Conservation (phyloP, 2,113 vertebrate genomes). For the Mola mola region DNA sequence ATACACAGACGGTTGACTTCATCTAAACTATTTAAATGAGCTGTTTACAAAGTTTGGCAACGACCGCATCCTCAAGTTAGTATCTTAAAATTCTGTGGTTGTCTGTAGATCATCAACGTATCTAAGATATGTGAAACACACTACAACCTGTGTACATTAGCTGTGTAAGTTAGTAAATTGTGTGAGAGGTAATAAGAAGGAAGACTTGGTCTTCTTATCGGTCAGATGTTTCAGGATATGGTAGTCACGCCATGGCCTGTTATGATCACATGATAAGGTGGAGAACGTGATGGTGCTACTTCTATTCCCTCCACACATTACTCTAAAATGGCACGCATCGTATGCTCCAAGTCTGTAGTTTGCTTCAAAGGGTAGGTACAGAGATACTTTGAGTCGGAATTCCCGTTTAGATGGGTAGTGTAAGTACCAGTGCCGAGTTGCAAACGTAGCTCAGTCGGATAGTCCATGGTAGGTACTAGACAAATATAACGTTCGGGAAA, state of each 20-base stretch:
- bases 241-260: constrained; percentile 38
- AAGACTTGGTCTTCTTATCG: not conserved
- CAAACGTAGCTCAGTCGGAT: too few relatives aligned
- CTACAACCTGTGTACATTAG: not conserved
- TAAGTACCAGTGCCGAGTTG: too few relatives aligned
- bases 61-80: too few relatives aligned
- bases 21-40: not conserved
- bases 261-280: constrained; percentile 67
- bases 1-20: not conserved
- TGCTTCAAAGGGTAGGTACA: constrained; percentile 40
- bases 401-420: too few relatives aligned
- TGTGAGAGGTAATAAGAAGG: not conserved
- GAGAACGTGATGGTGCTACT: constrained; percentile 26
- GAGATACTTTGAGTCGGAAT: too few relatives aligned
- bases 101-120: too few relatives aligned
- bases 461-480: too few relatives aligned
- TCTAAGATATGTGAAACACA: not conserved
- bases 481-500: too few relatives aligned
- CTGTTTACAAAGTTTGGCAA: not conserved
- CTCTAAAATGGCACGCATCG: constrained; percentile 28
- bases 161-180: too few relatives aligned
- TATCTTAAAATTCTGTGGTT: not conserved
- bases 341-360: constrained; percentile 9
- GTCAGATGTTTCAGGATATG: constrained; percentile 5
- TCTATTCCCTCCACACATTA: constrained; percentile 20